Conservation (phyloP, 1,140 invertebrate genomes). For the Helicoverpa armigera region DNA sequence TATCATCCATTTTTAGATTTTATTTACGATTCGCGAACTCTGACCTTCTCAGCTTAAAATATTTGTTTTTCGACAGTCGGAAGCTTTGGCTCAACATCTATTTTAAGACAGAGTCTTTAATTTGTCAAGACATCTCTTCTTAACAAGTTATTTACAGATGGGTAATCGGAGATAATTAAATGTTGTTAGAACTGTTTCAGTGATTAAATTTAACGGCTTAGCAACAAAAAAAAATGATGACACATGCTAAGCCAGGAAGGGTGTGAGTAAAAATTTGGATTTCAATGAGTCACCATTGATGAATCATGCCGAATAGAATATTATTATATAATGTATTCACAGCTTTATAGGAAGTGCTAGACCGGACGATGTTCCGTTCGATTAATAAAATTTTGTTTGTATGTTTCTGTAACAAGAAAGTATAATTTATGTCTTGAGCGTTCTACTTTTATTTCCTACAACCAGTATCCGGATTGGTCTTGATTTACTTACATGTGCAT, state of each 20-base stretch:
- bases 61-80: too few relatives aligned
- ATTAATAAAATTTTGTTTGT: neutral
- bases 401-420: neutral
- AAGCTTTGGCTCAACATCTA: too few relatives aligned
- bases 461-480: neutral
- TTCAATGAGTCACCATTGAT: constrained; percentile 34
- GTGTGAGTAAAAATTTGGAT: constrained; percentile 4
- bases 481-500: neutral
- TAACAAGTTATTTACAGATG: neutral
- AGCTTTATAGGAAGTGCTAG: constrained; percentile 9
- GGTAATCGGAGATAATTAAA: neutral
- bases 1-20: too few relatives aligned
- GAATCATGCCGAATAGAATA: constrained; percentile 29
- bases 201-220: constrained; percentile 1
- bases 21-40: too few relatives aligned
- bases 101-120: neutral
- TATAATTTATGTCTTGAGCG: neutral
- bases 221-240: constrained; percentile 13
- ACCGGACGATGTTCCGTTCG: constrained; percentile 22
- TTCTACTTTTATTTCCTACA: neutral
- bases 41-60: too few relatives aligned
- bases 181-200: neutral
- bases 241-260: neutral
- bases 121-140: neutral
- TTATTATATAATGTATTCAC: neutral